phyloP scores from a whole-genome alignment of 1,140 invertebrate species.

The Ceratina japonica region DNA sequence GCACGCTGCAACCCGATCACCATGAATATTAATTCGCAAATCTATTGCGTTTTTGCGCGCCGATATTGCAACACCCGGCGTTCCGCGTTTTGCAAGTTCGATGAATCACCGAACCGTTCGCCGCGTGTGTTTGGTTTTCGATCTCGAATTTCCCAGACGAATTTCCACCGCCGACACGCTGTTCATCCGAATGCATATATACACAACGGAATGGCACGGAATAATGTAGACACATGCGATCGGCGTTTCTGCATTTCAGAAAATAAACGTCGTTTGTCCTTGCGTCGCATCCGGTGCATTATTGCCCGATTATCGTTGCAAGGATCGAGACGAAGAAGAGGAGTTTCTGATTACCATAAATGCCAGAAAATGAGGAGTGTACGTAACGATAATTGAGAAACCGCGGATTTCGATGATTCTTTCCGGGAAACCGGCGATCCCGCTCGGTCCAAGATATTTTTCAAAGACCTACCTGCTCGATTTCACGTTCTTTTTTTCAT shows the following conservation, averaged over 20 bases:
- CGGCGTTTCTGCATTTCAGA: neutral
- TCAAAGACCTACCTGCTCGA: neutral
- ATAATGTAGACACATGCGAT: too few relatives aligned
- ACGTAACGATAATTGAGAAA: constrained; percentile 27
- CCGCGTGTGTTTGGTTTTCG: neutral
- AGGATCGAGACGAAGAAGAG: constrained; percentile 8
- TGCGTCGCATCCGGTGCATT: constrained; percentile 42
- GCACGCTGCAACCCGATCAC: neutral
- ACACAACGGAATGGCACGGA: too few relatives aligned
- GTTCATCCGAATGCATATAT: too few relatives aligned
- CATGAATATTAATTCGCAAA: constrained; percentile 22
- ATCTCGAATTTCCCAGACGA: neutral
- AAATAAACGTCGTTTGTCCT: constrained; percentile 22
- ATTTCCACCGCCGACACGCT: neutral
- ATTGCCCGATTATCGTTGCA: constrained; percentile 8
- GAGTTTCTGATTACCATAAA: constrained; percentile 8
- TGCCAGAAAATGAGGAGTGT: neutral
- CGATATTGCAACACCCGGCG: neutral
- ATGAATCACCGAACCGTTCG: constrained; percentile 4
- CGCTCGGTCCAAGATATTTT: neutral
- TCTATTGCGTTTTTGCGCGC: neutral
- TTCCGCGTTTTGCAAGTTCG: constrained; percentile 20
- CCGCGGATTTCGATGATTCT: neutral
- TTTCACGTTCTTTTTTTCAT: too few relatives aligned
- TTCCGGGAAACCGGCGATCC: neutral